Evolutionary conservation across 2,113 vertebrate genomes (phyloP), one percentile per base, ranked within the genome.

Genomic region (Dipodomys stephensi): DNA sequence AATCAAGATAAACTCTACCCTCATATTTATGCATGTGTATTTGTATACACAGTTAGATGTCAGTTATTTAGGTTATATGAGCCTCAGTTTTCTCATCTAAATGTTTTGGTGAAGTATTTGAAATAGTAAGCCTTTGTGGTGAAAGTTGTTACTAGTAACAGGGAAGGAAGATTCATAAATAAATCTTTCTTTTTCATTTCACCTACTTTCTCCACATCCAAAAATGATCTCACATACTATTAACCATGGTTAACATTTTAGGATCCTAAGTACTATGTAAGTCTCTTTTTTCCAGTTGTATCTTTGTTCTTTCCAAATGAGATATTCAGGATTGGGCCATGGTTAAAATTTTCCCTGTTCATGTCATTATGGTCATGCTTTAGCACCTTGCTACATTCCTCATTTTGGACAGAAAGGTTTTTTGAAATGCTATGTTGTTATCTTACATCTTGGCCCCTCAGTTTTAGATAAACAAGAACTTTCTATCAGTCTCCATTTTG

Each of bases 391-490:
- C 32, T 65, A 68, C 84, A 87, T 84, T 91, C 77, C 60, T 82
- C 65, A 78, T 80, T 82, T 57, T 87, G 73, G 7, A 89, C 4
- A 10, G 62, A 84, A 92, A 89, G 69, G 39, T 22, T 90, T 92
- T 94, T 28, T 23, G 76, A 96, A 93, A 78, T 57, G 46, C 49
- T 39, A 10, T 18, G 5, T 27, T 95, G 74, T 95, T 94, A 95
- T 94, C 87, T 94, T 28, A 27, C 44, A 3, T 25, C n/a, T 57
- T 85, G 71, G 49, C 77, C 87, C 71, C 3, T 74, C 28, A 7
- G 77, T 95, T 95, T 91, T 89, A 91, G 91, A 96, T 93, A 95
- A 77, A 27, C 65, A 83, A 80, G 64, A 80, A 80, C 87, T 94
- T 88, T 67, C 79, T 81, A 88, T 86, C 32, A 44, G 18, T 64